Evolutionary conservation across 2,888 invertebrate species (phyloP).

Genomic region (Eupsilia transversa): DNA sequence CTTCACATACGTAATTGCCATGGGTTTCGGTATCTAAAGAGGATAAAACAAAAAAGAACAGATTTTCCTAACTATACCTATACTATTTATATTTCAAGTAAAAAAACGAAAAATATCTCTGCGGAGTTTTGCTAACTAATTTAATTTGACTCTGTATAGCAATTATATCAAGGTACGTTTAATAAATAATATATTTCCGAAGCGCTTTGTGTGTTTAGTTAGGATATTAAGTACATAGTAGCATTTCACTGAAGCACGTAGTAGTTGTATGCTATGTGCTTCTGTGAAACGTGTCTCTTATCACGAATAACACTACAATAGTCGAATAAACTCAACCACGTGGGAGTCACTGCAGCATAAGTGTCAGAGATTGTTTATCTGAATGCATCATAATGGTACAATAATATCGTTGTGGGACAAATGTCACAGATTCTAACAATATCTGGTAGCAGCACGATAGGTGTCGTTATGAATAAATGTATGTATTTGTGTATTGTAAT

Average conservation of each 20-base stretch:
- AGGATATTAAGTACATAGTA: neutral
- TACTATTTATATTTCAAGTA: no score
- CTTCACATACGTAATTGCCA: no score
- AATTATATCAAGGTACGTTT: no score
- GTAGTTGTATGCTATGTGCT: neutral
- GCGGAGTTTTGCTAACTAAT: no score
- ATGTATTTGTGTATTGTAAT: slow-evolving; percentile 8
- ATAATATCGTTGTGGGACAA: slow-evolving; percentile 39
- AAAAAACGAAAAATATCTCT: no score
- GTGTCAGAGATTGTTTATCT: slow-evolving; percentile 56
- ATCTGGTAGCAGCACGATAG: slow-evolving; percentile 35
- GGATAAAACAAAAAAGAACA: no score
- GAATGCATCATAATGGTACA: slow-evolving; percentile 41
- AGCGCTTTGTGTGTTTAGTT: neutral
- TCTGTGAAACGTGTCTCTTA: neutral
- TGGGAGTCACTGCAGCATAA: slow-evolving; percentile 35
- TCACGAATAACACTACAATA: slow-evolving; percentile 31
- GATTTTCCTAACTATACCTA: no score
- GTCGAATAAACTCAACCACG: slow-evolving; percentile 29
- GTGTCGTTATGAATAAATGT: slow-evolving; percentile 30
- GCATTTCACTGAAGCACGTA: neutral
- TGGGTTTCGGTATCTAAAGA: no score
- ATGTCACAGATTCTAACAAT: slow-evolving; percentile 35
- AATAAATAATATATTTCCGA: neutral
- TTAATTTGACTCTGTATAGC: no score